Base-by-base conservation (phyloP, 2,797 vertebrate genomes). In the Capromys pilorides region DNA sequence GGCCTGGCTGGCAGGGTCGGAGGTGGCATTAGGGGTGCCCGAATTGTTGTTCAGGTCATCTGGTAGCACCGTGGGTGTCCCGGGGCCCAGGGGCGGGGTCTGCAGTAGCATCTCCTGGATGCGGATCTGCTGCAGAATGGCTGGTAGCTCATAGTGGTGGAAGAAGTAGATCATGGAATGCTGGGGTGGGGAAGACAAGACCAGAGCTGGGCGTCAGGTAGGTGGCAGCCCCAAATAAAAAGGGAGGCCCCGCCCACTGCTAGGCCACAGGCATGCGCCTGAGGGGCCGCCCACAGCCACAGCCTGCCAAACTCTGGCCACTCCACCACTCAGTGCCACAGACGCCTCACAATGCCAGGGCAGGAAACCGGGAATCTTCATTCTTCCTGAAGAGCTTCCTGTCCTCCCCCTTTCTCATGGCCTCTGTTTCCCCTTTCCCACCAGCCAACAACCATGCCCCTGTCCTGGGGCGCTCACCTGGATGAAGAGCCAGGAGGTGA, bases 121-220 rank as follows among this genome's bases (percentile, higher is more conserved):
- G 61, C 99, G 97, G 97, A 99, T 99, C 98, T 99, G 99, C 97
- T 99, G 99, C 89, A 99, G 98, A 95, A 99, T 99, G 96, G 99
- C 99, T 0, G 99, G 99, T 80, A 99, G 98, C 98, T 99, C 99
- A 0, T 99, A 99, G 98, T 99, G 99, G 94, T 99, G 99, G 98
- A 99, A 99, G 97, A 99, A 99, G 97, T 99, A 99, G 97, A 99
- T 99, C 99, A 99, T 99, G 0, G 99, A 99, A 96, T 99, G 99
- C 99, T 99, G 96, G 28, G 2, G 86, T 33, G 45, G 19, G 67
- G 88, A 80, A 66, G 62, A 21, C 18, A 80, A 66, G 28, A 21
- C 18, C 6, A 10, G 26, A 11, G 0, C 13, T 0, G 54, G 26
- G 26, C 8, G 28, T 96, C 75, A 16, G 90, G 33, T 5, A 1